Base-by-base conservation (phyloP, 2,113 vertebrate genomes). In the Notothenia rossii region DNA sequence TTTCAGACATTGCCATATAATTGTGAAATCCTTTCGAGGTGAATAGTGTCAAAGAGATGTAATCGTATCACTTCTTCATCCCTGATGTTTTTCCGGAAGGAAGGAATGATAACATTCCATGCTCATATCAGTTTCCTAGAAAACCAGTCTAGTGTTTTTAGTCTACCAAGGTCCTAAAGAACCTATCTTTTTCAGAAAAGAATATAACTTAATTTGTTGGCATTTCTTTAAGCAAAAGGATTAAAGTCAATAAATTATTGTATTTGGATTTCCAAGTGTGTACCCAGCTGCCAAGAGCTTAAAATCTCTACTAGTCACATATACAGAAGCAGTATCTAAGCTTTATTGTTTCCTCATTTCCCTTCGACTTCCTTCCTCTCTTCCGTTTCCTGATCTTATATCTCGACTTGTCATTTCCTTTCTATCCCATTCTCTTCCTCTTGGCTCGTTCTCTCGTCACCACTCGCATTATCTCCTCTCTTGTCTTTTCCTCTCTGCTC, bases 351-450 rank as follows among this genome's bases (percentile, higher is more conserved):
- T 82, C 9, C 12, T 43, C 55, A 0, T 72, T 61, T 36, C 60
- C 54, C 50, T 55, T 29, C 18, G 14, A 73, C 71, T 68, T 68
- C 61, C 10, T 6, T 72, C 15, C 10, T 5, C 20, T 40, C 43
- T 45, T 67, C 53, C 15, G 66, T 15, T 20, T 18, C 40, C 62
- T 36, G 29, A 78, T 69, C 71, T 43, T 51, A 29, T 67, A 75
- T 64, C 63, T 82, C 62, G 0, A 20, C 25, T 61, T 77, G 73
- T 50, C 65, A 80, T 75, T 75, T 76, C 59, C 70, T 51, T 22
- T 70, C 10, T 53, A 1, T 36, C 11, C 40, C 36, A 36, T 22
- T 64, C 45, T 50, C 15, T 45, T 58, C 22, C 43, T 55, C 29
- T 22, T 51, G 46, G 46, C 36, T 72, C n/a, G 0, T 33, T 46